Base-by-base conservation (phyloP, 2,888 invertebrate genomes). In the Entomobrya multifasciata region DNA sequence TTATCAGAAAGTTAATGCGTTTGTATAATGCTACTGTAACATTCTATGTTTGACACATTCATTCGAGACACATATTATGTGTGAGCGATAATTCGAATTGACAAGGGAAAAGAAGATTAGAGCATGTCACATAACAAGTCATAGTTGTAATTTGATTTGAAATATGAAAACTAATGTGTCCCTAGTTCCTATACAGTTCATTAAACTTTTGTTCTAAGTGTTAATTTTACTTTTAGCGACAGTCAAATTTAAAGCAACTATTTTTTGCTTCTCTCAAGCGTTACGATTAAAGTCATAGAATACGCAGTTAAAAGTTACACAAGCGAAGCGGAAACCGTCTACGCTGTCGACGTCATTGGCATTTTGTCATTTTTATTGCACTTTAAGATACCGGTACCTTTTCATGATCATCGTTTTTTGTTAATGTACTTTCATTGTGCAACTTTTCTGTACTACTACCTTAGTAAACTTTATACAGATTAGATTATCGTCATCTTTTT, bases 241-340 rank as follows among this genome's bases (percentile, higher is more conserved):
- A n/a, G 52, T 52, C 17, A 17, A 52, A 8, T n/a, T 52, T 52
- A 52, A 17, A n/a, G 44, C 10, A 44, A 44, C 41, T 15, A n/a
- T 17, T 52, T 74, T 77, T 78, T 78, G 65, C 41, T 49, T 70
- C 70, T 44, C n/a, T 36, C 44, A 22, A 36, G 36, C 8, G 8
- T 6, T 8, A 36, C 36, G 5, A 36, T 6, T 36, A 36, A 36
- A 36, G 8, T 36, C 4, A 36, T 6, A 36, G n/a, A 25, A 65
- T 20, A 36, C 30, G 17, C 65, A 65, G 4, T 17, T n/a, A 15
- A 65, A 70, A 70, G 70, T 70, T 70, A 25, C 70, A 70, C 70
- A 70, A 70, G 70, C 70, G 70, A 70, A 70, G 70, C 70, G 70
- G 70, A 70, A 70, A 70, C 25, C 20, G 17, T n/a, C 36, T 41